Conservation (phyloP, 1,140 invertebrate genomes). For the Drosophila busckii region DNA sequence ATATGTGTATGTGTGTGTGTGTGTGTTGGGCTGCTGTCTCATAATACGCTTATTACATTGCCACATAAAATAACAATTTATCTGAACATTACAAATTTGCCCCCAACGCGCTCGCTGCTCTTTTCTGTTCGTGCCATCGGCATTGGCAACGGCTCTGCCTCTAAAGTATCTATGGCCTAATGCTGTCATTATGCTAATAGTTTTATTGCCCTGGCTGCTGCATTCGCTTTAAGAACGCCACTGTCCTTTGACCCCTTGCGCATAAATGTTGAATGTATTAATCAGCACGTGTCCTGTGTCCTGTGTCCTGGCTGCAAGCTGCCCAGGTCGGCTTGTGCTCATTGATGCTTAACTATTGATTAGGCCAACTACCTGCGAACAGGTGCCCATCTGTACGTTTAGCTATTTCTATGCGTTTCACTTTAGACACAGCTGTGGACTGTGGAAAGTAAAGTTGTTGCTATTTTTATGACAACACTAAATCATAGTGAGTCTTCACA, state of each 20-base stretch:
- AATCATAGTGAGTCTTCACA: too few species aligned
- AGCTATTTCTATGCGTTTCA: slow-evolving; percentile 2
- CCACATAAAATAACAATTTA: slow-evolving; percentile 77
- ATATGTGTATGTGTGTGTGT: background rate
- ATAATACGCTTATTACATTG: slow-evolving; percentile 75
- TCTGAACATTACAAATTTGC: slow-evolving; percentile 67
- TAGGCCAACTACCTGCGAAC: slow-evolving; percentile 26
- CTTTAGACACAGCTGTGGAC: too few species aligned
- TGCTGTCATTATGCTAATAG: slow-evolving; percentile 42
- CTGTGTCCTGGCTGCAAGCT: background rate
- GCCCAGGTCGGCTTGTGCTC: slow-evolving; percentile 5
- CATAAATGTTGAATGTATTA: slow-evolving; percentile 71
- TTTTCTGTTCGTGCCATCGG: slow-evolving; percentile 43
- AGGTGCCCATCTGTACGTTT: slow-evolving; percentile 5
- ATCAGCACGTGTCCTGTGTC: slow-evolving; percentile 53
- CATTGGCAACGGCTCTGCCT: slow-evolving; percentile 5
- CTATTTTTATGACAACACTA: too few species aligned
- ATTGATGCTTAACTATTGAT: slow-evolving; percentile 33
- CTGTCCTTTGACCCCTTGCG: background rate
- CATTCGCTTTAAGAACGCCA: slow-evolving; percentile 24
- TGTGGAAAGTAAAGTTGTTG: too few species aligned
- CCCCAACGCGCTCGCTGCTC: slow-evolving; percentile 26
- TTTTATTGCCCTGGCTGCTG: slow-evolving; percentile 33
- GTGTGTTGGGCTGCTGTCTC: slow-evolving; percentile 31
- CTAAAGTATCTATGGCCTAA: slow-evolving; percentile 11